phyloP scores from a whole-genome alignment of 2,113 vertebrate genomes.

The Zeus faber region DNA sequence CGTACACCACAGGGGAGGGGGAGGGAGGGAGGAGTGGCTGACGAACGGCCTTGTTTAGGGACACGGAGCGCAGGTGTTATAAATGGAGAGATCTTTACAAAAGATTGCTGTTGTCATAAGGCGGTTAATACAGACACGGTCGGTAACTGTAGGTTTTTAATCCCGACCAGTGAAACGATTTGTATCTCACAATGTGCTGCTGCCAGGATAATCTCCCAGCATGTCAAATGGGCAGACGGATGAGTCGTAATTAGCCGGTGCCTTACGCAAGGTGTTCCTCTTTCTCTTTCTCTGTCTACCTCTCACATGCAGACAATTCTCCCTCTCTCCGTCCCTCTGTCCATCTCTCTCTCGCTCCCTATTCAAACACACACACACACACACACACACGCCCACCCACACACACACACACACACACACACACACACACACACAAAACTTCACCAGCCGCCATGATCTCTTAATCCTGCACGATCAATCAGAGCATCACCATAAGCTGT shows the following conservation, averaged over 20 bases:
- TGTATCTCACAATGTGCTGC: constrained; percentile 5
- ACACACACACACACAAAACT: constrained; percentile 10
- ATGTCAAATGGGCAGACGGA: constrained; percentile 8
- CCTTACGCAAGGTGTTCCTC: not conserved
- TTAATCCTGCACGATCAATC: constrained; percentile 54
- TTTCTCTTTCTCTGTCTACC: not conserved
- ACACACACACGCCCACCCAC: not conserved
- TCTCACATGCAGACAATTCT: constrained; percentile 13
- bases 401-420: constrained; percentile 13
- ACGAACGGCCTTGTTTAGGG: constrained; percentile 6
- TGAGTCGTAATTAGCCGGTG: not conserved
- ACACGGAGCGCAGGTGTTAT: too few species aligned
- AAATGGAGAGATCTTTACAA: not conserved
- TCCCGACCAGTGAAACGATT: constrained; percentile 10
- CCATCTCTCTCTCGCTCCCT: not conserved
- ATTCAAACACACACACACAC: constrained; percentile 9
- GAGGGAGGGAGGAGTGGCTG: too few species aligned
- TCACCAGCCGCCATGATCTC: constrained; percentile 64
- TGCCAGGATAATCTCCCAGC: constrained; percentile 15
- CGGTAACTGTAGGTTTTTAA: constrained; percentile 17
- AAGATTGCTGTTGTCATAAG: not conserved
- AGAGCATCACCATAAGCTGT: constrained; percentile 39
- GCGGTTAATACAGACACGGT: not conserved
- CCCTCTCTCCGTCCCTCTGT: not conserved
- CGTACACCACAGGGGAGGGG: constrained; percentile 6